Base-by-base conservation (phyloP, 2,113 vertebrate species). In the Hyaena hyaena region DNA sequence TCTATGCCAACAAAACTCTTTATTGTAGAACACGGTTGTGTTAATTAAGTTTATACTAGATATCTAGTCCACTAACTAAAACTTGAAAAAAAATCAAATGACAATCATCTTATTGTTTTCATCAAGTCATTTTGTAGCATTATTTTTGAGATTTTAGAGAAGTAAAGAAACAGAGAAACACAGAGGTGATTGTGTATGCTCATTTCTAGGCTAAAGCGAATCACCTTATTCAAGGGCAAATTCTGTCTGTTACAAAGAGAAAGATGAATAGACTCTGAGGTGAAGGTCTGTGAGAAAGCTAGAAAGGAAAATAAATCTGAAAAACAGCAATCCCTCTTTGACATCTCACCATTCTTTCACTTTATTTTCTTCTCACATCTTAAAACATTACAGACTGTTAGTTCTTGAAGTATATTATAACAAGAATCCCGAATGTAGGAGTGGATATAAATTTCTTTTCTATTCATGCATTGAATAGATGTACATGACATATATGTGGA, bases 281-380 rank as follows among this genome's bases (percentile, higher is more conserved):
- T 55, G 61, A 94, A 88, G 84, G 17, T 55, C 77, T 96, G 3
- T 83, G 92, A 89, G 73, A 79, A 97, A 93, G 77, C 76, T 91
- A 48, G 91, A 95, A 39, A 91, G 7, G 24, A 97, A 96, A 95
- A 96, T 93, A 88, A 71, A 85, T 96, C 90, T 96, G 65, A 86
- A 97, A 96, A 93, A 16, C 93, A 92, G 69, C 28, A 95, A 23
- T 89, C 68, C 79, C 0, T 95, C 69, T 87, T 88, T 96, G 86
- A 90, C 74, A 90, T 87, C 24, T 97, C 68, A 95, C 58, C 73
- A 19, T 87, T 77, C 48, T 83, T 89, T 94, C 66, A 33, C 26
- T 35, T 48, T 45, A 21, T 87, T 93, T 88, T 74, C 68, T 58
- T 6, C 31, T 94, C 39, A 76, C 11, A 82, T 94, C 61, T 95